Evolutionary conservation across 2,888 invertebrate genomes (phyloP).

Genomic region (Polyommatus icarus): DNA sequence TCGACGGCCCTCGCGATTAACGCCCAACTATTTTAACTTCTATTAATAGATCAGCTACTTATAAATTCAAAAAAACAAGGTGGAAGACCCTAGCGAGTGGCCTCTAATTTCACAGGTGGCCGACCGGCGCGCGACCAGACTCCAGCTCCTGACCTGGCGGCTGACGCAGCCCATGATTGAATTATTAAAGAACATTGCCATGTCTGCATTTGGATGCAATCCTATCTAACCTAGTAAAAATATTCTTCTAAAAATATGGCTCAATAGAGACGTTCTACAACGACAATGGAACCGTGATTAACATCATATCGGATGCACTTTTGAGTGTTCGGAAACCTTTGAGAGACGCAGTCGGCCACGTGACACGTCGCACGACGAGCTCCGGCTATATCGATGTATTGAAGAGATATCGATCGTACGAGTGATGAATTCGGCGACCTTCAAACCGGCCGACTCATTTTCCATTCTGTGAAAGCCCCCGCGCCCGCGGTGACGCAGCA

Average conservation of each 20-base stretch:
- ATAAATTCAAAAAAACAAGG: not conserved
- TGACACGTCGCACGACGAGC: not conserved
- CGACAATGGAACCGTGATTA: not conserved
- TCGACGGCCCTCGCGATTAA: too few relatives aligned
- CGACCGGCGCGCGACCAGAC: not conserved
- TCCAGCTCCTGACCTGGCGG: not conserved
- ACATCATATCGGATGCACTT: not conserved
- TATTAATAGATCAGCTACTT: not conserved
- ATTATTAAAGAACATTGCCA: not conserved
- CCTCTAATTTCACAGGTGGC: not conserved
- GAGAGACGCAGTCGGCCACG: not conserved
- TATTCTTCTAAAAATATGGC: not conserved
- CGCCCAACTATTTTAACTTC: too few relatives aligned
- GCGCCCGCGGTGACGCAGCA: not conserved
- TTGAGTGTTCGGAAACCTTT: not conserved
- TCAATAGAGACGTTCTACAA: not conserved
- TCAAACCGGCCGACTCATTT: not conserved
- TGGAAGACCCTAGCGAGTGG: not conserved
- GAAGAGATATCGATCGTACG: not conserved
- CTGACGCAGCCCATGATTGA: not conserved
- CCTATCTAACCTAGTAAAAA: not conserved
- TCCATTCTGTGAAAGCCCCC: slow-evolving; percentile 1
- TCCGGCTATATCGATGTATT: not conserved
- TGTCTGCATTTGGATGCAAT: not conserved
- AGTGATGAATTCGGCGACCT: slow-evolving; percentile 1